phyloP scores from a whole-genome alignment of 2,888 invertebrate species.

The Oxycera nigricornis region DNA sequence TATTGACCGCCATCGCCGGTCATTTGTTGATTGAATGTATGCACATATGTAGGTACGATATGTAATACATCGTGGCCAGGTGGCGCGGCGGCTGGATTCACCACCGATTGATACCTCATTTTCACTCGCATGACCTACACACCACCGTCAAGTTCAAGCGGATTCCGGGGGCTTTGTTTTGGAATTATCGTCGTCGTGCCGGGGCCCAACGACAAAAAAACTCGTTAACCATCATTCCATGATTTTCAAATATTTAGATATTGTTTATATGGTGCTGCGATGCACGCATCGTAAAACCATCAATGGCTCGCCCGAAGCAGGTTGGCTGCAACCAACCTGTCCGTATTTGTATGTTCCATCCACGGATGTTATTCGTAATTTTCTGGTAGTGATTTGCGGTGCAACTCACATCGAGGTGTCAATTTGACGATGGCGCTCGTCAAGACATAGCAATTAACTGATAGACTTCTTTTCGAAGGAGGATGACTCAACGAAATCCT shows the following conservation, averaged over 20 bases:
- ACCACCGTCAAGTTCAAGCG: constrained; percentile 9
- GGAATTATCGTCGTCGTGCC: not conserved
- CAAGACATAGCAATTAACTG: no score
- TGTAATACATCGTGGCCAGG: constrained; percentile 9
- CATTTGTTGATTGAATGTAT: constrained; percentile 37
- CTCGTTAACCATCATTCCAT: not conserved
- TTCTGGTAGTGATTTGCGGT: not conserved
- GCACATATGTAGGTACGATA: not conserved
- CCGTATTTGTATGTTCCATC: not conserved
- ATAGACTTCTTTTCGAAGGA: no score
- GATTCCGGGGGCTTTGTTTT: not conserved
- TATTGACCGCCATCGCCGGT: constrained; percentile 37
- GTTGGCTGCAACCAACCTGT: not conserved
- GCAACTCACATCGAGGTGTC: no score
- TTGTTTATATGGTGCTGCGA: not conserved
- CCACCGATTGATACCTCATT: not conserved
- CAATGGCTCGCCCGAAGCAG: not conserved
- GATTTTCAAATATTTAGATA: not conserved
- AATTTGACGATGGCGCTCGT: no score
- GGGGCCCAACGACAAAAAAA: not conserved
- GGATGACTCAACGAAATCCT: no score
- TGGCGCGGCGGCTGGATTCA: constrained; percentile 1
- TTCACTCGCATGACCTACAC: constrained; percentile 12
- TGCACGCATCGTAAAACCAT: not conserved
- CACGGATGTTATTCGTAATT: not conserved